Base-by-base conservation (phyloP, 2,888 invertebrate species). In the Apotomis betuletana region DNA sequence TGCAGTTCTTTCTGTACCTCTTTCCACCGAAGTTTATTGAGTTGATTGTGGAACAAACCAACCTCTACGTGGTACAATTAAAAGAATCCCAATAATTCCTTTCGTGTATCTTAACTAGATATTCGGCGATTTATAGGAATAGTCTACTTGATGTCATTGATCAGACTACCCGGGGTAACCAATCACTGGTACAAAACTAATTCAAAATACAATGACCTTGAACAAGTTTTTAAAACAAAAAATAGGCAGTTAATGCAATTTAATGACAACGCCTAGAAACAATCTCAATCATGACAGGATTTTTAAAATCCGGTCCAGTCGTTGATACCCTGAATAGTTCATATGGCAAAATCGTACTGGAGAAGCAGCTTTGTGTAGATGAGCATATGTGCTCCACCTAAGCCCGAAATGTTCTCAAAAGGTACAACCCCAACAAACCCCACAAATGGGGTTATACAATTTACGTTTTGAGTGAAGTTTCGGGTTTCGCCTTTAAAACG, bases 361-460 rank as follows among this genome's bases (percentile, higher is more conserved):
- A 81, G 61, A 59, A 74, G 59, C 62, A 78, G 27, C 65, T 80
- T 52, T 80, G 75, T 44, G 78, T 81, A 3, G 82, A 85, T 67
- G 79, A 84, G 70, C 78, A 81, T 63, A 82, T 82, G 55, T 80
- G 78, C 60, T 79, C 79, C 59, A 80, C 80, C 5, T 80, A 81
- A 76, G 77, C 77, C 36, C 61, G 75, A 59, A 58, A 58, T 58
- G n/a, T 58, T 36, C 38, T 58, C 36, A 58, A 58, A 38, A 10
- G 58, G 76, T 87, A 85, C 69, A 79, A 80, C 49, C 80, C 83
- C n/a, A 75, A 79, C 38, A 85, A 85, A 68, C 83, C 84, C 5
- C 79, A 83, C 67, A 86, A 85, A 78, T 82, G 80, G 80, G 83
- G 83, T 8, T 83, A 77, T 63, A 82, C 82, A 72, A 67, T 81